Evolutionary conservation across 2,797 vertebrate species (phyloP).

Genomic region (Hippopotamyrus pictus): DNA sequence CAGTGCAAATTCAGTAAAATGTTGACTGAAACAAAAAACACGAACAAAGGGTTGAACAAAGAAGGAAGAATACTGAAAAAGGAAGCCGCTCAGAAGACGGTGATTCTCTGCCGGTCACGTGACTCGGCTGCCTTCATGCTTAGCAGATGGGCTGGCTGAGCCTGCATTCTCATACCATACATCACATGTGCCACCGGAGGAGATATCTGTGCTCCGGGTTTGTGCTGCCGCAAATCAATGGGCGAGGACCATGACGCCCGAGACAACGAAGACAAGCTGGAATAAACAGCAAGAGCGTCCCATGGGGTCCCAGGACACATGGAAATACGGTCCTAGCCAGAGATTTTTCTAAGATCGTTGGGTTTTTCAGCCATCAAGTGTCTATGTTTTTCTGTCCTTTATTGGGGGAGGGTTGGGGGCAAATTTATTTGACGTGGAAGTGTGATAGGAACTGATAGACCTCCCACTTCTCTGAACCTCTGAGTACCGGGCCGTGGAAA

Average conservation of each 20-base stretch:
- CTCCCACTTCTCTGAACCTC: constrained; percentile 30
- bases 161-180: neutral
- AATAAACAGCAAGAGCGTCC: neutral
- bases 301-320: neutral
- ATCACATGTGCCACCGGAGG: neutral
- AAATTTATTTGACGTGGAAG: neutral
- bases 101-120: neutral
- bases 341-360: neutral
- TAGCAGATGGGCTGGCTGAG: constrained; percentile 18
- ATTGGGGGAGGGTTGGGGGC: neutral
- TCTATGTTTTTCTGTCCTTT: neutral
- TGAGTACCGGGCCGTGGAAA: constrained; percentile 38
- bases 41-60: neutral
- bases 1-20: neutral
- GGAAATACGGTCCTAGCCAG: neutral
- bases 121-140: neutral
- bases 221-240: neutral
- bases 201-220: constrained; percentile 13
- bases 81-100: neutral
- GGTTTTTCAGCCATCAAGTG: neutral
- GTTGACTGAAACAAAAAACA: neutral
- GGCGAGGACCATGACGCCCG: neutral
- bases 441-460: neutral
- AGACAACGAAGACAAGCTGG: neutral
- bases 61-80: neutral